Base-by-base conservation (phyloP, 2,797 vertebrate genomes). In the Sphenopsis melanotis region DNA sequence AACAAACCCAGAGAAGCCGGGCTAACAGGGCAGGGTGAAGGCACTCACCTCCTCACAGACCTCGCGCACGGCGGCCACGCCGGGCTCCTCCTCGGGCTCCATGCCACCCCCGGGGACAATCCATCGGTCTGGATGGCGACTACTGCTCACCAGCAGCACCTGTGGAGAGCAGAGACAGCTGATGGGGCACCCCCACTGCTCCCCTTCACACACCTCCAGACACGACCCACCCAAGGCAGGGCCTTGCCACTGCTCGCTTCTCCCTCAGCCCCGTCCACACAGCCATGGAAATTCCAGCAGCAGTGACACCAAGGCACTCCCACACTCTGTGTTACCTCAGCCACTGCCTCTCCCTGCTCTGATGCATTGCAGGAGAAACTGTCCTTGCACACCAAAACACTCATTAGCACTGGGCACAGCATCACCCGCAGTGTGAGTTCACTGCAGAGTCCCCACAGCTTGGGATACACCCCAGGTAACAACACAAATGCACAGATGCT, bases 41-140 rank as follows among this genome's bases (percentile, higher is more conserved):
- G 2, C n/a, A 66, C 98, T 41, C 94, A 99, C 99, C 99, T 99
- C 99, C 90, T 99, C 99, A 94, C 99, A 99, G 92, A 99, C 99
- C 98, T 99, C 99, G 34, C 99, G 98, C 88, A 98, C 98, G 14
- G 99, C 99, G 3, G 99, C 99, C 94, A 98, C 98, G 46, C 97
- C 98, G 14, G 99, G 99, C 97, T 99, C 99, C 97, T 99, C 99
- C 82, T 99, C 99, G 0, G 99, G 99, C 97, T 99, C 99, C 99
- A 99, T 99, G 90, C 99, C 99, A 34, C 99, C 99, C 74, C 99
- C 99, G 21, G 99, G 99, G 91, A 99, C 99, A 57, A 99, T 99
- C 99, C 99, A 99, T 97, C 99, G 99, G 87, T 99, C 99, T 9
- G 99, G 99, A 97, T 99, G 98, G 90, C 99, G 98, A 97, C 99